A percentile compares a stretch with the other conserved stretches of the same genome.
Evolutionary conservation across 2,888 invertebrate genomes (phyloP).

Genomic region (Diarsia brunnea): DNA sequence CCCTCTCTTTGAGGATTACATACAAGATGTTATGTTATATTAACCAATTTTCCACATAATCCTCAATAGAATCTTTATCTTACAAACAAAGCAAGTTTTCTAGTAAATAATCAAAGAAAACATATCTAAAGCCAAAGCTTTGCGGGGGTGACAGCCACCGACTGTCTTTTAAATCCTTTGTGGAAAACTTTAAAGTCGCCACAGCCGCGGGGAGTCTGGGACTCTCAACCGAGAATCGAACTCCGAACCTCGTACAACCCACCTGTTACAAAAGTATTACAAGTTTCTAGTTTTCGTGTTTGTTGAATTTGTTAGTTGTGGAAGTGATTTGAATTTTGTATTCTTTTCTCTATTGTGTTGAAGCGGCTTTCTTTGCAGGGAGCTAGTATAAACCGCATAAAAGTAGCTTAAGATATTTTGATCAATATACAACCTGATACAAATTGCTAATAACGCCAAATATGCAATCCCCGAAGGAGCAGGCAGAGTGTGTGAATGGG

Average conservation of each 20-base stretch:
- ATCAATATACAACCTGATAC: too few relatives aligned
- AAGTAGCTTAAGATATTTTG: too few relatives aligned
- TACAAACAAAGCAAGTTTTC: constrained; percentile 14
- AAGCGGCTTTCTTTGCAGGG: too few relatives aligned
- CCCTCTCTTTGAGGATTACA: too few relatives aligned
- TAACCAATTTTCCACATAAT: neutral
- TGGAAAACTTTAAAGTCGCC: constrained; percentile 52
- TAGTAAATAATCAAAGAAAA: constrained; percentile 36
- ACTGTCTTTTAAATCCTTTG: constrained; percentile 59
- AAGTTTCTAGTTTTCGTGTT: constrained; percentile 40
- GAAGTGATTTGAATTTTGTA: constrained; percentile 26
- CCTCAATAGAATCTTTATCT: neutral
- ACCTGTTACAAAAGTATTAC: constrained; percentile 53
- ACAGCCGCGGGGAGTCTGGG: constrained; percentile 19
- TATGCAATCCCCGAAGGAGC: too few relatives aligned
- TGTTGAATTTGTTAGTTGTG: constrained; percentile 19
- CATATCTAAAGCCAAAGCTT: constrained; percentile 31
- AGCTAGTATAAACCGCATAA: too few relatives aligned
- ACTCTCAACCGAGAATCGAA: constrained; percentile 44
- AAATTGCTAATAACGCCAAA: too few relatives aligned
- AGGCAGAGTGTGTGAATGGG: too few relatives aligned
- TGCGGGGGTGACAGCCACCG: constrained; percentile 43
- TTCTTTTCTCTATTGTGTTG: neutral
- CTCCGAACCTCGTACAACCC: constrained; percentile 30
- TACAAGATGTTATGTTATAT: neutral